Conservation (phyloP, 2,888 invertebrate species). For the Hemistola chrysoprasaria region DNA sequence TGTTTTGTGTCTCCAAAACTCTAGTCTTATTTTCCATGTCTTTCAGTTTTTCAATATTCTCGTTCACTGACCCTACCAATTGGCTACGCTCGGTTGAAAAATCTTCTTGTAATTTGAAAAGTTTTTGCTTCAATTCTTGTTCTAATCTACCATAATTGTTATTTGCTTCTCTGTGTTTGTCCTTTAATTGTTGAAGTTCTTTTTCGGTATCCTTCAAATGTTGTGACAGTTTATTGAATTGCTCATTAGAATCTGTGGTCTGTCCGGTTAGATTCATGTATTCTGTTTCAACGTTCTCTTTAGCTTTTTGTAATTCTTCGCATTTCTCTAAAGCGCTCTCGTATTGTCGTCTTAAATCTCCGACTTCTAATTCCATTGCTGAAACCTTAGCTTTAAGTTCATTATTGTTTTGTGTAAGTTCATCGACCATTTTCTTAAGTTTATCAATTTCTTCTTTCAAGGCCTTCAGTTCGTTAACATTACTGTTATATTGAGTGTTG, state of each 20-base stretch:
- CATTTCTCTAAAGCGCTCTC: constrained; percentile 81
- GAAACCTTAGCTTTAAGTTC: constrained; percentile 66
- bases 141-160: constrained; percentile 68
- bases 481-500: constrained; percentile 69
- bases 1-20: constrained; percentile 51
- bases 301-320: constrained; percentile 78
- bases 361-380: constrained; percentile 76
- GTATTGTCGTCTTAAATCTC: constrained; percentile 82
- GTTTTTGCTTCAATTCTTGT: constrained; percentile 73
- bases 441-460: constrained; percentile 70
- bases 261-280: constrained; percentile 82
- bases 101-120: constrained; percentile 71
- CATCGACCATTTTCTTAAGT: constrained; percentile 63
- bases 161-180: constrained; percentile 66
- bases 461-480: constrained; percentile 64
- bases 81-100: constrained; percentile 62
- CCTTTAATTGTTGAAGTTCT: constrained; percentile 76
- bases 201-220: constrained; percentile 82
- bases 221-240: constrained; percentile 79
- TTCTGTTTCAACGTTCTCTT: constrained; percentile 82
- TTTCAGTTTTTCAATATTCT: constrained; percentile 60
- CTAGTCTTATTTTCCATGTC: constrained; percentile 59
- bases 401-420: constrained; percentile 60
- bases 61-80: constrained; percentile 57
- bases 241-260: constrained; percentile 82